Evolutionary conservation across 2,888 invertebrate species (phyloP), one percentile per base, ranked within the genome.

Genomic region (Busseola fusca): DNA sequence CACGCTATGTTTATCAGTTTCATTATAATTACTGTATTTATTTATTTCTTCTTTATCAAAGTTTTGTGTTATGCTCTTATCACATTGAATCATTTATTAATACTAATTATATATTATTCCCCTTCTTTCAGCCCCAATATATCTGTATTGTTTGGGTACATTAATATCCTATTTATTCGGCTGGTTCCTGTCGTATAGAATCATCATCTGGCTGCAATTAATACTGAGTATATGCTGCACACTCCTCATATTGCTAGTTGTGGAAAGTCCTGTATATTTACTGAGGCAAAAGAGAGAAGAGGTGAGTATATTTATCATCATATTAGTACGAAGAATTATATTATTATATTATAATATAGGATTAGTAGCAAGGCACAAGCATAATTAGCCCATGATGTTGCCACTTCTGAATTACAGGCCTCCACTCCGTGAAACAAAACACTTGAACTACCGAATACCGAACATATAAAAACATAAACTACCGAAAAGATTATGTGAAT

Each of bases 241-340:
- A 0, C 73, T 89, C 0, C 84, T 94, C 0, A 79, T 93, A 12
- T 69, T 90, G 78, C 75, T 89, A 0, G 89, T 94, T 0, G 90
- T 86, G 0, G 95, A 95, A 64, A 95, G 94, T 64, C 95, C 95
- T 0, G 83, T 93, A 40, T 95, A 79, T 72, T 76, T 94, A 50
- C 64, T 95, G 56, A 90, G 91, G 68, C 89, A 93, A 76, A 93
- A 92, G 0, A 89, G 91, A 63, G 94, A 95, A 67, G 92, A 94
- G 88, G 95, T 95, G 56, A 60, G 74, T 69, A 30, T 16, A 7
- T n/a, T 25, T 21, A 25, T 6, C 4, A 27, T 54, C 4, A 59
- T 40, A 59, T 18, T 58, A 7, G 1, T 34, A 3, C 3, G 3
- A 5, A 5, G 5, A 27, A 27, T 54, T 54, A 54, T 16, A 16